phyloP scores from a whole-genome alignment of 2,888 invertebrate genomes.

The Xanthia icteritia region DNA sequence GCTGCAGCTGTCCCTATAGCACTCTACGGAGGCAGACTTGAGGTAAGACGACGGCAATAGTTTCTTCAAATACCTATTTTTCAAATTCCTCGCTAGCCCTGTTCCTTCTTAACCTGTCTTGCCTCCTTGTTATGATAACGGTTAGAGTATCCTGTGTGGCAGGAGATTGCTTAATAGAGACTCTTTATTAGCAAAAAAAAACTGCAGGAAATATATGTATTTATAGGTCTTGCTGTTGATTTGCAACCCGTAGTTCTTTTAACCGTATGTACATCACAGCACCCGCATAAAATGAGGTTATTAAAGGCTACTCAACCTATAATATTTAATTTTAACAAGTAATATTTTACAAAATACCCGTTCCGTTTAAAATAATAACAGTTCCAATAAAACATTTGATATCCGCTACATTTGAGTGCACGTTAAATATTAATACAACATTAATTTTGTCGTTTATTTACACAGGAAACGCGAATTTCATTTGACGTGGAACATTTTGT shows the following conservation, averaged over 20 bases:
- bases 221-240: neutral
- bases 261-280: neutral
- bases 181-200: neutral
- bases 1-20: too few species aligned
- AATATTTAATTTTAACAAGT: too few species aligned
- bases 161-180: too few species aligned
- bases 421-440: slow-evolving; percentile 46
- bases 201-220: too few species aligned
- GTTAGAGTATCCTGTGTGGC: neutral
- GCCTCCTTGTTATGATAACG: neutral
- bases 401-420: slow-evolving; percentile 25
- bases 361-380: slow-evolving; percentile 8
- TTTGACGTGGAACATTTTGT: slow-evolving; percentile 26
- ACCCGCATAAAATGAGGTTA: neutral
- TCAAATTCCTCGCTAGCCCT: too few species aligned
- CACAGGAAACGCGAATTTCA: slow-evolving; percentile 27
- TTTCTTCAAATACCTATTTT: too few species aligned
- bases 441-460: slow-evolving; percentile 39
- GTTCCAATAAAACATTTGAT: slow-evolving; percentile 14
- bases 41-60: too few species aligned
- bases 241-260: neutral
- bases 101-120: neutral
- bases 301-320: neutral
- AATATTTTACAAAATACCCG: neutral
- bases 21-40: too few species aligned